Evolutionary conservation across 2,113 vertebrate genomes (phyloP).

Genomic region (Calyptomena viridis): DNA sequence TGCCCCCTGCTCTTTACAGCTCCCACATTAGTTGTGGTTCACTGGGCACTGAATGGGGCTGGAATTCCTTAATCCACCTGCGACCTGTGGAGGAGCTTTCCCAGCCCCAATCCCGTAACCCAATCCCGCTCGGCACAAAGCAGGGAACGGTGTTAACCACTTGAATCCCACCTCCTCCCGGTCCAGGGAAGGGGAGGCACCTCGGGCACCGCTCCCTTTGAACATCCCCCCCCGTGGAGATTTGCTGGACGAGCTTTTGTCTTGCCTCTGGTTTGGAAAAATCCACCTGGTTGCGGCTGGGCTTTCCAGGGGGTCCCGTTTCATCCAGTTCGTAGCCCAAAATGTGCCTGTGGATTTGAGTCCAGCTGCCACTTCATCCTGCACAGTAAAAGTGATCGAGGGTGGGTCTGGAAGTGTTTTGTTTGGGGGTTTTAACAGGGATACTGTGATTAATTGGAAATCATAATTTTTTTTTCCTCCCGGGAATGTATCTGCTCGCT

Average conservation of each 20-base stretch:
- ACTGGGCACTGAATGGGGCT: slow-evolving; percentile 21
- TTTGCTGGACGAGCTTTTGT: neutral
- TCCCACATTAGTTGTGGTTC: slow-evolving; percentile 17
- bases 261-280: neutral
- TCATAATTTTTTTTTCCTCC: neutral
- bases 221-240: neutral
- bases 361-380: neutral
- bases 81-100: neutral
- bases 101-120: slow-evolving; percentile 36
- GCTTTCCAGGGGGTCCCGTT: neutral
- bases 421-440: neutral
- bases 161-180: neutral
- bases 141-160: neutral
- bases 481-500: neutral
- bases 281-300: neutral
- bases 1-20: neutral
- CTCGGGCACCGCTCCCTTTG: neutral
- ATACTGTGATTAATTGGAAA: neutral
- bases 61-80: slow-evolving; percentile 66
- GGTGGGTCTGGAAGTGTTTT: neutral
- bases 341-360: fast-evolving
- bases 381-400: fast-evolving
- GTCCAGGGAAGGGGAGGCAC: neutral
- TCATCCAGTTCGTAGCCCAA: neutral
- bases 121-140: neutral